Percentiles rank a stretch among this genome's conserved stretches.
These are phyloP conservation scores for Urocynchramus pylzowi DNA, from an alignment of 2,113 vertebrate genomes.

Conservation along the genomic window DNA sequence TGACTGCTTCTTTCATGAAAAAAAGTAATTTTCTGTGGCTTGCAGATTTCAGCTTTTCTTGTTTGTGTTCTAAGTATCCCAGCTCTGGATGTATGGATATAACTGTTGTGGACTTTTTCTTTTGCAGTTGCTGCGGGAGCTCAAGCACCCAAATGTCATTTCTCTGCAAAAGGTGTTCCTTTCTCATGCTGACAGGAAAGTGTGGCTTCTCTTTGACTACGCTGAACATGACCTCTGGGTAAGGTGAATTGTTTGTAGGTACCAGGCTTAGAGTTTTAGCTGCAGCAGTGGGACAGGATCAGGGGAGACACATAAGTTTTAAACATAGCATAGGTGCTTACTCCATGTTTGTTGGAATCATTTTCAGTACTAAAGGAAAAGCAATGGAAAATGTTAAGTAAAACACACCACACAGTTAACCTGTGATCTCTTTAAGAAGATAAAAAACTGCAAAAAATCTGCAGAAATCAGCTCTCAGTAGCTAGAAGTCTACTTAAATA, in stretches of 20 bases:
- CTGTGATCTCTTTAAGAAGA: background rate
- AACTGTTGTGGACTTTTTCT: constrained; percentile 49
- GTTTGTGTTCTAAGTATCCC: background rate
- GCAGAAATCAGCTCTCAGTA: background rate
- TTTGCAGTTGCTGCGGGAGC: constrained; percentile 92
- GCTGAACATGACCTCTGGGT: constrained; percentile 99
- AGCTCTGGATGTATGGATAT: background rate
- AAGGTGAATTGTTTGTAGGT: constrained; percentile 63
- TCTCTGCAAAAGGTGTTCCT: constrained; percentile 99
- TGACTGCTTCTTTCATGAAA: background rate
- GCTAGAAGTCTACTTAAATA: background rate
- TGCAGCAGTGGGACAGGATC: background rate
- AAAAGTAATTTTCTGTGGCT: background rate
- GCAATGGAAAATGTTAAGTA: background rate
- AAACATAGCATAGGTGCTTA: background rate
- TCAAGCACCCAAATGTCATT: constrained; percentile 99
- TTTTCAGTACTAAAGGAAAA: background rate
- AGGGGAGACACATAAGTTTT: background rate
- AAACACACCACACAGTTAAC: background rate
- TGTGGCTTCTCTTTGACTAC: constrained; percentile 99
- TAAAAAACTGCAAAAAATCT: background rate
- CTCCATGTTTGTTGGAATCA: background rate
- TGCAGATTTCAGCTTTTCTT: background rate
- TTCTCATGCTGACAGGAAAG: constrained; percentile 98
- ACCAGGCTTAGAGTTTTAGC: background rate